Percentiles rank a stretch among this genome's conserved stretches.
Evolutionary conservation across 64 coral and sea anemone genomes (phyloP).

Genomic region (Dendronephthya gigantea): DNA sequence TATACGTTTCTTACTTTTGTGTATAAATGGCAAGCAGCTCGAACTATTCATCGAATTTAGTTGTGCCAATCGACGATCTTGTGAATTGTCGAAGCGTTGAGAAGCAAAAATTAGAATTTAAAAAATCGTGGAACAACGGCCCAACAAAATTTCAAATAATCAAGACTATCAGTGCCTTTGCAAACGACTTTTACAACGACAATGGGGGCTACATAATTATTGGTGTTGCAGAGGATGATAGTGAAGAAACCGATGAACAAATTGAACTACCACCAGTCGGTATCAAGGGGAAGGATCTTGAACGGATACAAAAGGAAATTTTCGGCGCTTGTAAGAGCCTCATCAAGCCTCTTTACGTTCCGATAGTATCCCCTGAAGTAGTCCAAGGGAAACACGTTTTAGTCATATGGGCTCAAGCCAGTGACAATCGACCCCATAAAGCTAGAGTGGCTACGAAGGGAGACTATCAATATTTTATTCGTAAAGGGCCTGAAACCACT

Average conservation of each 20-base stretch:
- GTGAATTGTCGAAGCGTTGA: slow-evolving; percentile 39
- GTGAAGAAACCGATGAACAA: background rate
- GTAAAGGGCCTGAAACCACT: slow-evolving; percentile 15
- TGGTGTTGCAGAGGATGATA: slow-evolving; percentile 30
- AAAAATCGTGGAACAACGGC: slow-evolving; percentile 43
- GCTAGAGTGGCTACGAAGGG: background rate
- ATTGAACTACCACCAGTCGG: slow-evolving; percentile 16
- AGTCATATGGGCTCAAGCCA: slow-evolving; percentile 42
- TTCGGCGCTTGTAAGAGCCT: slow-evolving; percentile 13
- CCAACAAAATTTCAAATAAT: slow-evolving; percentile 43
- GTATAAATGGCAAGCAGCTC: no score
- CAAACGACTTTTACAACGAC: slow-evolving; percentile 54
- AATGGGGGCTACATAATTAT: slow-evolving; percentile 61
- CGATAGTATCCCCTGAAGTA: slow-evolving; percentile 32
- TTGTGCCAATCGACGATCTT: slow-evolving; percentile 18
- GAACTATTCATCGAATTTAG: slow-evolving; percentile 33
- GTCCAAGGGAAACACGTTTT: slow-evolving; percentile 21
- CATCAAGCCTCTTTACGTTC: slow-evolving; percentile 20
- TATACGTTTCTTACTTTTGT: no score
- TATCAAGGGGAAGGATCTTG: slow-evolving; percentile 8
- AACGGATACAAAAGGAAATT: slow-evolving; percentile 27
- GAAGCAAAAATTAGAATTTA: slow-evolving; percentile 52
- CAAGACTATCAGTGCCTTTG: slow-evolving; percentile 49
- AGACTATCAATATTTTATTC: background rate
- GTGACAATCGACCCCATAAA: slow-evolving; percentile 25